Evolutionary conservation across 1,140 invertebrate genomes (phyloP), one percentile per base, ranked within the genome.

Genomic region (Pseudomyrmex gracilis): DNA sequence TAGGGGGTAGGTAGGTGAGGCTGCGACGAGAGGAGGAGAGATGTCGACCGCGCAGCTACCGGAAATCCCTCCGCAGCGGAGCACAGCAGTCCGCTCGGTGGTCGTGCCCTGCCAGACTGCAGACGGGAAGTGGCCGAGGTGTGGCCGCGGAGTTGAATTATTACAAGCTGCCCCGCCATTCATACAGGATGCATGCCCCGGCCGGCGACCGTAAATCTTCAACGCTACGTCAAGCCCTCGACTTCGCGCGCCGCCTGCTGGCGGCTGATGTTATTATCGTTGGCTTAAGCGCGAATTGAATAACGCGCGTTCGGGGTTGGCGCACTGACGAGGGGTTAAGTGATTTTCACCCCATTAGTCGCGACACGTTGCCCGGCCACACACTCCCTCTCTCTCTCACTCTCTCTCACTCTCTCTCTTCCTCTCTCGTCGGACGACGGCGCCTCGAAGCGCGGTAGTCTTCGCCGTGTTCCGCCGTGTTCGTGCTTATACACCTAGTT

Each of bases 81-180:
- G 87, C 80, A 85, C 60, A 86, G 87, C 85, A 86, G 88, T 85
- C 80, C 77, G 85, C 85, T 89, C 84, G 85, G 86, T 88, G 87
- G 85, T 87, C 84, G 87, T 87, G 73, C 87, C 87, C 87, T 89
- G 84, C 89, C 90, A 90, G 89, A 87, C 90, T 92, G 89, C 90
- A 90, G 93, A 93, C 92, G 91, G 92, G 90, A 93, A 94, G 93
- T 93, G 90, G 92, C 90, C 92, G 90, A 94, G 93, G 93, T 93
- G 93, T 93, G 93, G 93, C 90, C 92, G 92, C 92, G 89, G 91
- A 93, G 91, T 93, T 94, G 92, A 94, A 93, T 94, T 93, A 93
- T 93, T 93, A 91, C 92, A 92, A 92, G 90, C 90, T 93, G 91
- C 90, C 92, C 91, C 91, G 91, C 91, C 91, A 93, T 93, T 93